Evolutionary conservation across 2,888 invertebrate genomes (phyloP).

Genomic region (Apotomis betuletana): DNA sequence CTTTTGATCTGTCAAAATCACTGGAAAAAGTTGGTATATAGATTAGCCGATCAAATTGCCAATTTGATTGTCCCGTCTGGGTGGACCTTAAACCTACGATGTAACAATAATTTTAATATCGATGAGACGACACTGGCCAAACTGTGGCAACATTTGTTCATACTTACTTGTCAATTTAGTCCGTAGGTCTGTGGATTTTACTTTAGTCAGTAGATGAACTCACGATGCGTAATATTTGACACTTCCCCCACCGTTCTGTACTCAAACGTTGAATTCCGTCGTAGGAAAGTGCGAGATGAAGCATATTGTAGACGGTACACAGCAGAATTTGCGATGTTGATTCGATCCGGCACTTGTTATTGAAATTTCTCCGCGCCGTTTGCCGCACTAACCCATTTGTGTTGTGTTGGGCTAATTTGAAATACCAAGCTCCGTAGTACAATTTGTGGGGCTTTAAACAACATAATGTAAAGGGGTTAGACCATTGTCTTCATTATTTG

Average conservation of each 20-base stretch:
- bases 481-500: background rate
- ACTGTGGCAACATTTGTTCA: too few species aligned
- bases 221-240: constrained; percentile 5
- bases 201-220: background rate
- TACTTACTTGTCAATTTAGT: too few species aligned
- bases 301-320: constrained; percentile 11
- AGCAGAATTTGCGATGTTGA: constrained; percentile 8
- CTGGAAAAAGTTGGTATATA: too few species aligned
- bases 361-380: constrained; percentile 12
- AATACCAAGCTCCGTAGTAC: constrained; percentile 6
- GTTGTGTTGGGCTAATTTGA: background rate
- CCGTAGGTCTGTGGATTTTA: too few species aligned
- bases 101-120: too few species aligned
- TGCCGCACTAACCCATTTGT: constrained; percentile 7
- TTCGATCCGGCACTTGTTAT: constrained; percentile 30
- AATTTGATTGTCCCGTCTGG: too few species aligned
- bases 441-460: background rate
- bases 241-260: background rate
- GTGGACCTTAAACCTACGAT: too few species aligned
- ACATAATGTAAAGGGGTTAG: background rate
- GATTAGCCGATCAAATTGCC: too few species aligned
- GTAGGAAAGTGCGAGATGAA: constrained; percentile 32
- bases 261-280: constrained; percentile 30
- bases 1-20: too few species aligned
- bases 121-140: too few species aligned